phyloP scores from a whole-genome alignment of 92 coral and sea anemone species.

The Pocillopora meandrina region DNA sequence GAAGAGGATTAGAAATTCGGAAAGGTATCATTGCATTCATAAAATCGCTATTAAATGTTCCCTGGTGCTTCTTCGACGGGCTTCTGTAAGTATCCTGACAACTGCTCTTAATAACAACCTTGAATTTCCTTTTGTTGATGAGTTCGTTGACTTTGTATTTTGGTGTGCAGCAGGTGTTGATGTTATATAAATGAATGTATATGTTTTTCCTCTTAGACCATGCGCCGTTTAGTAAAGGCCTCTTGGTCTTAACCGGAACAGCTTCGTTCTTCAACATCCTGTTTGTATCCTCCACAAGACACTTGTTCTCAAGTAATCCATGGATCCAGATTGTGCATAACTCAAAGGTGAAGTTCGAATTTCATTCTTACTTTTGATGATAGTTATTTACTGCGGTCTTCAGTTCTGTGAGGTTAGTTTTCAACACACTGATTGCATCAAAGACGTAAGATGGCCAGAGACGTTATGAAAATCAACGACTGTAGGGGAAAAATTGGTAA shows the following conservation, averaged over 20 bases:
- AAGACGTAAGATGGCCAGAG: too few relatives aligned
- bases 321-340: slow-evolving; percentile 62
- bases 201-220: slow-evolving; percentile 51
- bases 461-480: too few relatives aligned
- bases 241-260: slow-evolving; percentile 85
- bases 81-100: slow-evolving; percentile 64
- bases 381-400: too few relatives aligned
- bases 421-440: too few relatives aligned
- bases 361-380: too few relatives aligned
- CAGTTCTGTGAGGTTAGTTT: too few relatives aligned
- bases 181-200: background rate
- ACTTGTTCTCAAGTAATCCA: slow-evolving; percentile 38
- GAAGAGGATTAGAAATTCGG: background rate
- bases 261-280: slow-evolving; percentile 87
- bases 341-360: slow-evolving; percentile 59
- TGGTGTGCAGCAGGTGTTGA: background rate
- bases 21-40: background rate
- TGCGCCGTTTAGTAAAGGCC: slow-evolving; percentile 86
- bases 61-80: slow-evolving; percentile 77
- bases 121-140: background rate
- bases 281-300: slow-evolving; percentile 71
- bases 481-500: too few relatives aligned
- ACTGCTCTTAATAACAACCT: background rate
- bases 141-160: background rate
- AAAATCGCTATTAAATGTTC: slow-evolving; percentile 66